Evolutionary conservation across 2,888 invertebrate species (phyloP).

Genomic region (Nephrotoma guestfalica): DNA sequence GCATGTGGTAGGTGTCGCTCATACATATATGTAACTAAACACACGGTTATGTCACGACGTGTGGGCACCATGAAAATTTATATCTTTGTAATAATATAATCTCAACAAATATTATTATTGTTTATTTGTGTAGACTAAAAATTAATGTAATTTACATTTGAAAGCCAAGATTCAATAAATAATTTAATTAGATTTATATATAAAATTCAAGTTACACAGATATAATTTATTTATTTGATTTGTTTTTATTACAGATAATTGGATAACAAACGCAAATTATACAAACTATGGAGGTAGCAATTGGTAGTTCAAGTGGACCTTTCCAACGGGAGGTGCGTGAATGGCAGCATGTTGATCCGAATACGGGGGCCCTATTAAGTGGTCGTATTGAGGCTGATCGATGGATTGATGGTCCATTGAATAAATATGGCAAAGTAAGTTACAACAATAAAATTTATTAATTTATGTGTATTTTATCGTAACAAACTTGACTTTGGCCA

Average conservation of each 20-base stretch:
- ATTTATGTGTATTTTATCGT: not conserved
- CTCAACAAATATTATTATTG: not conserved
- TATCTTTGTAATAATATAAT: not conserved
- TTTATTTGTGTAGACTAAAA: not conserved
- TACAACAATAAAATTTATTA: not conserved
- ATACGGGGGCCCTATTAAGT: constrained; percentile 32
- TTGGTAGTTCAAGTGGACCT: constrained; percentile 20
- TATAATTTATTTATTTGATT: not conserved
- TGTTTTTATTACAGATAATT: not conserved
- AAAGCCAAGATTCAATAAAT: not conserved
- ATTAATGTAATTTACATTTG: not conserved
- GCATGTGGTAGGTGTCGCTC: not conserved
- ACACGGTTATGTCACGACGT: not conserved
- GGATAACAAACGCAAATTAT: not conserved
- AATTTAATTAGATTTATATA: not conserved
- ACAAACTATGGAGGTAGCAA: constrained; percentile 18
- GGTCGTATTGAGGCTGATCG: constrained; percentile 34
- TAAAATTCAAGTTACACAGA: not conserved
- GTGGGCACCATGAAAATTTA: not conserved
- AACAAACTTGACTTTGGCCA: not conserved
- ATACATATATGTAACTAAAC: not conserved
- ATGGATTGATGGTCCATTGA: constrained; percentile 33
- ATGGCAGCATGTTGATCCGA: constrained; percentile 34
- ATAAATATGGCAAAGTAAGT: constrained; percentile 32
- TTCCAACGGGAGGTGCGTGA: constrained; percentile 34